Evolutionary conservation across 2,888 invertebrate species (phyloP).

Genomic region (Trachelus stipa): DNA sequence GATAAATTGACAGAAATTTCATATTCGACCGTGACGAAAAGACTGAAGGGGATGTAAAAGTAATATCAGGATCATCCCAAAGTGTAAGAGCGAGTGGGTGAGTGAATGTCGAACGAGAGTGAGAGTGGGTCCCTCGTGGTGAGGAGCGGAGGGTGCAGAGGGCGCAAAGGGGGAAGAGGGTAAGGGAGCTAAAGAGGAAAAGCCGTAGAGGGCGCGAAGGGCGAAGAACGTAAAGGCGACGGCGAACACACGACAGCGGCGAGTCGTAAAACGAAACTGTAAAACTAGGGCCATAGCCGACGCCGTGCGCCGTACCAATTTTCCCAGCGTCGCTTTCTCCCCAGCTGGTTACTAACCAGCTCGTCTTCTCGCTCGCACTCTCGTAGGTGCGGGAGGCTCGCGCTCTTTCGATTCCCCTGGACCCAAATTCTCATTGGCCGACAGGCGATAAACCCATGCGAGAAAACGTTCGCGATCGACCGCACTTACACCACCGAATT

Average conservation of each 20-base stretch:
- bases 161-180: background rate
- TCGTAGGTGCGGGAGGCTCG: background rate
- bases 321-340: conserved; percentile 30
- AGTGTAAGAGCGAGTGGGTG: background rate
- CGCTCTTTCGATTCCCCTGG: conserved; percentile 35
- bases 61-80: background rate
- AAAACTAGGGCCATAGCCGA: conserved; percentile 43
- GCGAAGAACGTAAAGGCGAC: conserved; percentile 40
- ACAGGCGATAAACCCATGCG: conserved; percentile 17
- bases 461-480: conserved; percentile 20
- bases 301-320: conserved; percentile 29
- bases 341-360: conserved; percentile 34
- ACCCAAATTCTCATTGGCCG: conserved; percentile 22
- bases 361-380: background rate
- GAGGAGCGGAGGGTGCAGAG: background rate
- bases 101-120: background rate
- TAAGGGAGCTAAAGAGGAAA: conserved; percentile 9
- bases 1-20: background rate
- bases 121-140: background rate
- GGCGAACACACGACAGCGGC: conserved; percentile 56
- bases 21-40: background rate
- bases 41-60: background rate
- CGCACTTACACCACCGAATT: conserved; percentile 7
- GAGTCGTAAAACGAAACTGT: conserved; percentile 60
- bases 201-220: conserved; percentile 38